Evolutionary conservation across 2,888 invertebrate genomes (phyloP), one percentile per base, ranked within the genome.

Genomic region (Julus scandinavius): DNA sequence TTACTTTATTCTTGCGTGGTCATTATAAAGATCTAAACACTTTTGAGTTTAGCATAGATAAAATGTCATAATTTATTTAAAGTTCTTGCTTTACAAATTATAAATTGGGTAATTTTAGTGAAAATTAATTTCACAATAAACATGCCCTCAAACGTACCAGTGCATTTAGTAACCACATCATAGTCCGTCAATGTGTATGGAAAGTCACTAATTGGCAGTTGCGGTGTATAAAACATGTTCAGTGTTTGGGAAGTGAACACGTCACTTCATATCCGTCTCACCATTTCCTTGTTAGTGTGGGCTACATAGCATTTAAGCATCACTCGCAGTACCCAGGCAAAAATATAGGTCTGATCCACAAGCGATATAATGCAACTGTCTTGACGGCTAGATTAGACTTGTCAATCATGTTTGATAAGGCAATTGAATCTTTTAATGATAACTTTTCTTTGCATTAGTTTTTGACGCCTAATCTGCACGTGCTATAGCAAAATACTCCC

Each of bases 241-340:
- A 13, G 80, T 80, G 80, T 80, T 80, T 80, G 80, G 80, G 80
- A 80, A 80, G 80, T 80, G 80, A 80, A 80, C 38, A 80, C 80
- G 29, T 80, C 29, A 80, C 80, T 80, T 80, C 29, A 80, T 9
- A 80, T 80, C 38, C 38, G 80, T 80, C 80, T 80, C 80, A 80
- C 80, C 80, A 80, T 80, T 80, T 80, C 80, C 80, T 80, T 13
- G 80, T 80, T 80, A 80, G 13, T 80, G 80, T 80, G 6, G 2
- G 38, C 80, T 38, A 80, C 38, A 80, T 29, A 80, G 80, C 80
- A 80, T 29, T 80, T 80, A 38, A 80, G 80, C 29, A 38, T 80
- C 13, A 2, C 13, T 80, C 80, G 1, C 80, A 20, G 38, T 38
- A 38, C 80, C 7, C 29, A 80, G 80, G 13, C 15, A 80, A 80